phyloP scores from a whole-genome alignment of 1,140 invertebrate species.

The Pseudomyrmex dendroicus region DNA sequence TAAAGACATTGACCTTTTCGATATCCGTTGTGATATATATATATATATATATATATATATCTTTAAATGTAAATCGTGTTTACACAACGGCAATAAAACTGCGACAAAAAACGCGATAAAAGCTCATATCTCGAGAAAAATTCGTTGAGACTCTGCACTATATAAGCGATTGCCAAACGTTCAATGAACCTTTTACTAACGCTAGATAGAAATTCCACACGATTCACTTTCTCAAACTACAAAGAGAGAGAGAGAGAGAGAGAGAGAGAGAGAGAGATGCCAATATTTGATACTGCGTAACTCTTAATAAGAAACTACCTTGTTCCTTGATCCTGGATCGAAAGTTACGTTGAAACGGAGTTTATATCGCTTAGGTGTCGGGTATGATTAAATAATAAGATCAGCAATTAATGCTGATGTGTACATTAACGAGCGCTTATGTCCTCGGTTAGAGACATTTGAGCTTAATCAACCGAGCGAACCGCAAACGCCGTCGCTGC shows the following conservation, averaged over 20 bases:
- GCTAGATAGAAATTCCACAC: slow-evolving; percentile 14
- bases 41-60: no score
- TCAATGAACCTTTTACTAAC: slow-evolving; percentile 14
- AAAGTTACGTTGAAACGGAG: slow-evolving; percentile 2
- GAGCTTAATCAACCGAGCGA: slow-evolving; percentile 6
- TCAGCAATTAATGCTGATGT: slow-evolving; percentile 7
- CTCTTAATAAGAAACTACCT: slow-evolving; percentile 23
- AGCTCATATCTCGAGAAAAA: slow-evolving; percentile 1
- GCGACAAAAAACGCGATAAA: neutral
- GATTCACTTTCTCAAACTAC: slow-evolving; percentile 24
- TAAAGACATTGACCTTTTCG: no score
- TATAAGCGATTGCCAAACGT: neutral
- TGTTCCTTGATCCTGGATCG: slow-evolving; percentile 32
- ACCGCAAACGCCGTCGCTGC: neutral
- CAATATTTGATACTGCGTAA: slow-evolving; percentile 5
- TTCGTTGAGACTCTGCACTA: neutral
- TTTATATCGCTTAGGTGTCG: neutral
- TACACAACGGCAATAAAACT: neutral
- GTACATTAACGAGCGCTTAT: no score
- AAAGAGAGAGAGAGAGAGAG: neutral
- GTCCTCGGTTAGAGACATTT: neutral
- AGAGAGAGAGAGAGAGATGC: neutral
- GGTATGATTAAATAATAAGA: neutral
- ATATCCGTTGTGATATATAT: no score
- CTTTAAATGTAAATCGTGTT: neutral